Evolutionary conservation across 2,888 invertebrate species (phyloP).

Genomic region (Pecten maximus): DNA sequence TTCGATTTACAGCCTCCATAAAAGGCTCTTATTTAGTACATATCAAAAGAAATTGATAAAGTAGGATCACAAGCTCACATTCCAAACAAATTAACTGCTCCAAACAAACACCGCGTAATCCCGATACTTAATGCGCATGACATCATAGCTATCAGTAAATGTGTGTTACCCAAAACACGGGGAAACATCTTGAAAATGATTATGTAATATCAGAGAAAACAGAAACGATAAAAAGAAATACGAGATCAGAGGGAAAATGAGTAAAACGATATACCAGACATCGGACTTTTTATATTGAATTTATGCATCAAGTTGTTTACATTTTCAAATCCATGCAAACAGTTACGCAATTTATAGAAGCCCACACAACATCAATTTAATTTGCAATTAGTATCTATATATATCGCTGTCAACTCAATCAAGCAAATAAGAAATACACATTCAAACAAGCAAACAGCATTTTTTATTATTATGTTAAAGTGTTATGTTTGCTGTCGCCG

Average conservation of each 20-base stretch:
- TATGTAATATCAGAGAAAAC: too few relatives aligned
- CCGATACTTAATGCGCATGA: too few relatives aligned
- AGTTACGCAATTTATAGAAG: background rate
- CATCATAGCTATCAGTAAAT: too few relatives aligned
- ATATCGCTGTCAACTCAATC: background rate
- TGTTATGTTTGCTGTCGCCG: background rate
- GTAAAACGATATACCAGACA: background rate
- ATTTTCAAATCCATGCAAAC: background rate
- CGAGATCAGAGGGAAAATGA: too few relatives aligned
- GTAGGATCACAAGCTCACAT: background rate
- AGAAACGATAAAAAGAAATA: too few relatives aligned
- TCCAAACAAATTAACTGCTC: background rate
- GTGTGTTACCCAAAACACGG: too few relatives aligned
- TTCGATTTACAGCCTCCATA: background rate
- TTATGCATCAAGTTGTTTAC: background rate
- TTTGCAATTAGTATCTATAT: background rate
- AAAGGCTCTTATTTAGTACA: background rate
- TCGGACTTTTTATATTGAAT: background rate
- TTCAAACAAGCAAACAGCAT: background rate
- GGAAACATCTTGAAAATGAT: too few relatives aligned
- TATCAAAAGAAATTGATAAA: background rate
- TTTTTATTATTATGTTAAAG: background rate
- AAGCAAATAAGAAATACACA: background rate
- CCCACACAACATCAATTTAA: background rate
- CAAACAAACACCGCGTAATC: background rate